Base-by-base conservation (phyloP, 2,888 invertebrate species). In the Spatulosminthurus flaviceps region DNA sequence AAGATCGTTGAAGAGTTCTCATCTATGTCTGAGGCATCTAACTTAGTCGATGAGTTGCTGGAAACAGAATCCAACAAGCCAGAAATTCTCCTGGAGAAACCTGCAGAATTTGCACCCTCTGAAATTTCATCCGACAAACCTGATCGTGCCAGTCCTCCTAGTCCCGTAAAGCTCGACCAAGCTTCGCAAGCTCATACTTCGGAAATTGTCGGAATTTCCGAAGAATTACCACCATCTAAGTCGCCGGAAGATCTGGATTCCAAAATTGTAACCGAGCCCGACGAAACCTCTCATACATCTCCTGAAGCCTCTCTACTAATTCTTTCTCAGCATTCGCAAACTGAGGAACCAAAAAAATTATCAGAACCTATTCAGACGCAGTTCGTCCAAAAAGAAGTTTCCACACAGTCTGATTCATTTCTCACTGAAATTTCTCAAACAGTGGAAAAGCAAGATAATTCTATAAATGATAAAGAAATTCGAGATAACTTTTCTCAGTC, bases 1-100 rank as follows among this genome's bases (percentile, higher is more conserved):
- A 73, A 73, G 28, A 73, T 66, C 28, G 41, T 64, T n/a, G 75
- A 64, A 64, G 42, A 75, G 66, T n/a, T 75, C 7, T 26, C 24
- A n/a, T 64, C 64, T 9, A 24, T 75, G 21, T 66, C 75, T n/a
- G 64, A 34, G 16, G 64, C 64, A 22, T 66, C 64, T 19, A 75
- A 75, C 21, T 19, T 75, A 16, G 28, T n/a, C 0, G 66, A 64
- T 1, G 75, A 66, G 19, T 19, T 70, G 7, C 9, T 34, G 1
- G 34, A 70, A 28, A 51, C 51, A 11, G 24, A 34, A 34, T 34
- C 34, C 9, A 34, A 7, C 34, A 34, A 61, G 61, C n/a, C 61
- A 5, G 21, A 21, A 11, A 22, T 21, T 61, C 21, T 61, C 11
- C 24, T 13, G 26, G 28, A 28, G 66, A 22, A 66, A 66, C 16